phyloP scores from a whole-genome alignment of 2,797 vertebrate genomes.

The Petrocephalus schoutedeni region DNA sequence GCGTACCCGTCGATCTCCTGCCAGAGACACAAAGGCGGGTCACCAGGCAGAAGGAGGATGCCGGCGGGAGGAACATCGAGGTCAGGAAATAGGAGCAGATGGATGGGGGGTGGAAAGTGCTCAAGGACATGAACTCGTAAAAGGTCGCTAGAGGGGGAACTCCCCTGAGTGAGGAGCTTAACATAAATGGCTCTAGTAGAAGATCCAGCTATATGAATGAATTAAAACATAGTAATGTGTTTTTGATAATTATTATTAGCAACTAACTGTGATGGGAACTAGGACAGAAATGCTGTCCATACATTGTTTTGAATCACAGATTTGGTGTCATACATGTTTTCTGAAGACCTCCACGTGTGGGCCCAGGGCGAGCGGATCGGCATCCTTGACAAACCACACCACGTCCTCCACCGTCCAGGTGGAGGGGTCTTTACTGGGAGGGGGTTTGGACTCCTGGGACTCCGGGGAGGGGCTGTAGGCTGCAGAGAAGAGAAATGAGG shows the following conservation, averaged over 20 bases:
- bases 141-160: not conserved
- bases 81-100: not conserved
- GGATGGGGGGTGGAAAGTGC: not conserved
- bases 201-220: not conserved
- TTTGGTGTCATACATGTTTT: constrained; percentile 75
- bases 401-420: constrained; percentile 91
- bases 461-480: constrained; percentile 76
- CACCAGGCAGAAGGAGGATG: not conserved
- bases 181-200: not conserved
- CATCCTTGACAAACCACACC: constrained; percentile 87
- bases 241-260: not conserved
- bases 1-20: constrained; percentile 95
- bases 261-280: not conserved
- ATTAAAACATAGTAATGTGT: not conserved
- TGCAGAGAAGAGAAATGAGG: constrained; percentile 36
- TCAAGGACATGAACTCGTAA: not conserved
- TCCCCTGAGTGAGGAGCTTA: not conserved
- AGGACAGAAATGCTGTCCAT: not conserved
- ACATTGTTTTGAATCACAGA: not conserved
- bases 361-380: constrained; percentile 88
- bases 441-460: constrained; percentile 60
- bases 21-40: not conserved
- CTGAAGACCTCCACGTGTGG: constrained; percentile 90
- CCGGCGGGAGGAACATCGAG: not conserved
- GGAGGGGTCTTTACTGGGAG: constrained; percentile 75